Evolutionary conservation across 2,888 invertebrate species (phyloP).

Genomic region (Amiota mariae): DNA sequence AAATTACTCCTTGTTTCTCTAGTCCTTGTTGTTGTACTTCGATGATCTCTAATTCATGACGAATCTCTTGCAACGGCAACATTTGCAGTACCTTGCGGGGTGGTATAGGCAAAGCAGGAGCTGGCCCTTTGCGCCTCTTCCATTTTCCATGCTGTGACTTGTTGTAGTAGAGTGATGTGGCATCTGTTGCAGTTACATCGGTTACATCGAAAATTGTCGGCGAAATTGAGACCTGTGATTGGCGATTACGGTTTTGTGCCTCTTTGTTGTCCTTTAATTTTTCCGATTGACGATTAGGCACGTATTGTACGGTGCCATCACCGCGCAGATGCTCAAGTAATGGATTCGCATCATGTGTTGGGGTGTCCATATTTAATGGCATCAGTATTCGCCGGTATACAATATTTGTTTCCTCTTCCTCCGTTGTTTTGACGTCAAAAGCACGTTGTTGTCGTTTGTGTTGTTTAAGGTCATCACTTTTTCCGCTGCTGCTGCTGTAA

Average conservation of each 20-base stretch:
- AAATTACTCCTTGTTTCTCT: conserved; percentile 90
- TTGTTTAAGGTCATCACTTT: conserved; percentile 49
- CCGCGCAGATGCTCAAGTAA: conserved; percentile 46
- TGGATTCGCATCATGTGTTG: conserved; percentile 51
- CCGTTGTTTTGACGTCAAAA: conserved; percentile 1
- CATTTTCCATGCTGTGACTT: conserved; percentile 81
- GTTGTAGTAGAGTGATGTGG: conserved; percentile 69
- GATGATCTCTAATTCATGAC: conserved; percentile 84
- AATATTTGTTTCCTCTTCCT: conserved; percentile 57
- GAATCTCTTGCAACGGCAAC: conserved; percentile 78
- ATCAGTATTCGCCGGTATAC: conserved; percentile 65
- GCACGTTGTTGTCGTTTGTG: conserved; percentile 34
- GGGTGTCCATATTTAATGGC: conserved; percentile 57
- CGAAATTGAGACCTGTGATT: conserved; percentile 68
- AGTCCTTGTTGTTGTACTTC: conserved; percentile 91
- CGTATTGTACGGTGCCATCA: background rate
- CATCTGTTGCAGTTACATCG: conserved; percentile 45
- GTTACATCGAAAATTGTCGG: conserved; percentile 48
- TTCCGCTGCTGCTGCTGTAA: background rate
- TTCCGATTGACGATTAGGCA: conserved; percentile 73
- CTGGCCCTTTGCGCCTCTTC: conserved; percentile 86
- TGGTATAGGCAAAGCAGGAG: conserved; percentile 85
- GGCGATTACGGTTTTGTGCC: conserved; percentile 76
- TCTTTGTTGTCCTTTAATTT: conserved; percentile 77
- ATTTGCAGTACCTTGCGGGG: conserved; percentile 78